A percentile compares a stretch with the other conserved stretches of the same genome.
phyloP scores from a whole-genome alignment of 2,888 invertebrate genomes.

The Hirudinaria manillensis region DNA sequence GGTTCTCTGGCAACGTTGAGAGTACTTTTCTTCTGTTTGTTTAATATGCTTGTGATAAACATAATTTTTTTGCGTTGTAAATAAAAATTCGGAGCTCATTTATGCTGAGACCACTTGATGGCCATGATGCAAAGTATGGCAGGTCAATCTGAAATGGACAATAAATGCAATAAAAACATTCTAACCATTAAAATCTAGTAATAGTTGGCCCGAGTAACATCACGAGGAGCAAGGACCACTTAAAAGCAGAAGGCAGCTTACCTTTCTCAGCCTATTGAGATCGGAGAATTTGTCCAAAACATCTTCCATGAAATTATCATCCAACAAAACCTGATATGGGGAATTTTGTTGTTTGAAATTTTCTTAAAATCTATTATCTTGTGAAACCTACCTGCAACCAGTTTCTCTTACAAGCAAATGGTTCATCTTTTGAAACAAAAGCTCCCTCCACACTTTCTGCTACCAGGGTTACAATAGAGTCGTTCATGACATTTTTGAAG shows the following conservation, averaged over 20 bases:
- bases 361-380: neutral
- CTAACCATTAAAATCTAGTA: too few species aligned
- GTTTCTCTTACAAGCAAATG: slow-evolving; percentile 70
- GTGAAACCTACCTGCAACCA: slow-evolving; percentile 74
- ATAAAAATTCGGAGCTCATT: too few species aligned
- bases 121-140: too few species aligned
- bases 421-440: slow-evolving; percentile 64
- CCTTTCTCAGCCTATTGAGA: neutral
- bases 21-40: too few species aligned
- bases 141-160: too few species aligned
- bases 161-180: too few species aligned
- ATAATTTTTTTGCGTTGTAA: too few species aligned
- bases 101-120: too few species aligned
- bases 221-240: too few species aligned
- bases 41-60: too few species aligned
- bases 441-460: slow-evolving; percentile 73
- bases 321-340: neutral
- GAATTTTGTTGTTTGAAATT: neutral
- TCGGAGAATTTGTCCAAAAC: neutral
- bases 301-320: slow-evolving; percentile 11
- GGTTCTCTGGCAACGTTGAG: too few species aligned
- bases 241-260: neutral
- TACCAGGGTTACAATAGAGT: slow-evolving; percentile 77
- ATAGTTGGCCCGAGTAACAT: too few species aligned
- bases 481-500: slow-evolving; percentile 72